Evolutionary conservation across 2,113 vertebrate species (phyloP).

Genomic region (Euleptes europaea): DNA sequence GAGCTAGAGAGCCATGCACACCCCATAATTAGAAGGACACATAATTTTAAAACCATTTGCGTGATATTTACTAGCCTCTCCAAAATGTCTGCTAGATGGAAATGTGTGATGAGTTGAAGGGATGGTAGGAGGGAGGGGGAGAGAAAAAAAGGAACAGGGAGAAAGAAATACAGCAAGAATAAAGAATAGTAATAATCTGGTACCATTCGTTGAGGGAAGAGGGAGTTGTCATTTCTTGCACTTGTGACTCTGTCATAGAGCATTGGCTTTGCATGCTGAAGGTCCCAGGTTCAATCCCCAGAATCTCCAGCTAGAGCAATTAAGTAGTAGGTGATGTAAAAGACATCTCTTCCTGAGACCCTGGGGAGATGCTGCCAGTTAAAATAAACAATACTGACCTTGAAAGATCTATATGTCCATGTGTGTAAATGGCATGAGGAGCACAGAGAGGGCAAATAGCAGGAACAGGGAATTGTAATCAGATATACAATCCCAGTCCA

Average conservation of each 20-base stretch:
- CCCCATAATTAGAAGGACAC: constrained; percentile 68
- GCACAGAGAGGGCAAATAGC: not conserved
- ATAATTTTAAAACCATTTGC: constrained; percentile 64
- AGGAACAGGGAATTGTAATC: not conserved
- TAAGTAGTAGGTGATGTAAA: too few relatives aligned
- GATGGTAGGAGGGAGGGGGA: not conserved
- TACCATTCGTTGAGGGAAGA: constrained; percentile 15
- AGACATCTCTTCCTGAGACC: too few relatives aligned
- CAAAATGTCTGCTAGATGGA: constrained; percentile 27
- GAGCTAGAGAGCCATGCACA: constrained; percentile 60
- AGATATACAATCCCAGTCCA: not conserved
- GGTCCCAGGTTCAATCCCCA: too few relatives aligned
- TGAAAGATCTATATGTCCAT: not conserved
- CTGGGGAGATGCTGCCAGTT: too few relatives aligned
- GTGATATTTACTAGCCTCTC: constrained; percentile 34
- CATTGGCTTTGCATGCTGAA: too few relatives aligned
- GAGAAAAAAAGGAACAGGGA: constrained; percentile 4
- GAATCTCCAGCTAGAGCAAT: too few relatives aligned
- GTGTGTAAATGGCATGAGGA: not conserved
- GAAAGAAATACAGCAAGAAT: constrained; percentile 16
- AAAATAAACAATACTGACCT: too few relatives aligned
- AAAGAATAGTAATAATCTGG: constrained; percentile 49
- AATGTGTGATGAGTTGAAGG: constrained; percentile 7
- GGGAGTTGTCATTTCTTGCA: not conserved
- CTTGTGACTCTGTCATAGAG: too few relatives aligned